A percentile compares a stretch with the other conserved stretches of the same genome.
phyloP scores from a whole-genome alignment of 2,113 vertebrate species.

The Pycnonotus jocosus region DNA sequence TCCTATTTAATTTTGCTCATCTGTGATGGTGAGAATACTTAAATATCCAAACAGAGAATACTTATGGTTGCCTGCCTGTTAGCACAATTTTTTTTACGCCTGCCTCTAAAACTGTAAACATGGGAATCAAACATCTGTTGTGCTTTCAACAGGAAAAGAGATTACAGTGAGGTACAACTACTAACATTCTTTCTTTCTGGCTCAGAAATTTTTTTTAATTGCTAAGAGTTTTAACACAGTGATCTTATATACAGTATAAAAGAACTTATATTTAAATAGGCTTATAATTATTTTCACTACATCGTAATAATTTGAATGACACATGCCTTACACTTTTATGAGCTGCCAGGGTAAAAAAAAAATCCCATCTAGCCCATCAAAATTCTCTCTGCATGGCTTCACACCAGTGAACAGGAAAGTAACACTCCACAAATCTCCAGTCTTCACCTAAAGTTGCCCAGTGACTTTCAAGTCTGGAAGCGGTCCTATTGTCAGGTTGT shows the following conservation, averaged over 20 bases:
- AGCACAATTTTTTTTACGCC: background rate
- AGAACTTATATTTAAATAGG: conserved; percentile 2
- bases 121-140: conserved; percentile 22
- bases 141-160: background rate
- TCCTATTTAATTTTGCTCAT: background rate
- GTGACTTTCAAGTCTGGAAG: background rate
- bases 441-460: background rate
- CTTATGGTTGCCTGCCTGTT: background rate
- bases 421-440: background rate
- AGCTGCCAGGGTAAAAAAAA: conserved; percentile 40
- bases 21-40: background rate
- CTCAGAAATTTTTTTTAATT: background rate
- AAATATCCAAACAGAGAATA: conserved; percentile 23
- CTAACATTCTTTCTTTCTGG: background rate
- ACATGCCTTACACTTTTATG: conserved; percentile 8
- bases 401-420: background rate
- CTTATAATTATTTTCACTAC: conserved; percentile 19
- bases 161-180: background rate
- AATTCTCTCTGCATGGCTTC: background rate
- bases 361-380: background rate
- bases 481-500: background rate
- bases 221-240: background rate
- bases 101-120: conserved; percentile 24
- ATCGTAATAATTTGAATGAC: conserved; percentile 23
- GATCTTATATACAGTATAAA: background rate